Conservation (phyloP, 1,140 invertebrate genomes). For the Agrilus planipennis region DNA sequence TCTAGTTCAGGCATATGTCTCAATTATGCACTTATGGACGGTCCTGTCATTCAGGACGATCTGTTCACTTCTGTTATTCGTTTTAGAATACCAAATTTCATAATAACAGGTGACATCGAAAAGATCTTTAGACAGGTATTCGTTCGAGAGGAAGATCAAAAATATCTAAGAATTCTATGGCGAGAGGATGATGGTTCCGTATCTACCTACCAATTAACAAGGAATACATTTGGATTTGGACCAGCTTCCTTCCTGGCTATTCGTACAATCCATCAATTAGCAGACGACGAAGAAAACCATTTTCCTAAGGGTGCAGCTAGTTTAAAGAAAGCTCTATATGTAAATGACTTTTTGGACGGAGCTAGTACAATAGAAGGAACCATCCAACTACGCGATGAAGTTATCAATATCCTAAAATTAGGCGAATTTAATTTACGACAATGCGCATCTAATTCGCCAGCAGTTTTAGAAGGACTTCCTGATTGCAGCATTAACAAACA, state of each 20-base stretch:
- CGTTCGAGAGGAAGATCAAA: conserved; percentile 21
- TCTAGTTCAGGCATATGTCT: conserved; percentile 17
- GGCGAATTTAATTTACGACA: conserved; percentile 18
- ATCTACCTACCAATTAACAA: no score
- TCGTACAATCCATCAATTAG: conserved; percentile 19
- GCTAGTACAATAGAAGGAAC: conserved; percentile 12
- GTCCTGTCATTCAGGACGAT: conserved; percentile 16
- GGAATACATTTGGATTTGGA: no score
- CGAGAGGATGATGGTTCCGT: no score
- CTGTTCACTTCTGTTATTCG: conserved; percentile 13
- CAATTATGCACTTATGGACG: conserved; percentile 19
- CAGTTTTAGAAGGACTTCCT: conserved; percentile 1
- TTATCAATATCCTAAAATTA: conserved; percentile 5
- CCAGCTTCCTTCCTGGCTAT: conserved; percentile 28
- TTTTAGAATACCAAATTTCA: conserved; percentile 26
- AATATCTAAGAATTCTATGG: conserved; percentile 34
- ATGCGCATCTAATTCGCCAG: conserved; percentile 16
- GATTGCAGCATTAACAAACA: background rate
- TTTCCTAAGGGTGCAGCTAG: conserved; percentile 17
- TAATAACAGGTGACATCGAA: conserved; percentile 24
- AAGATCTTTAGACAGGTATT: conserved; percentile 33
- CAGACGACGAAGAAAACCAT: conserved; percentile 11
- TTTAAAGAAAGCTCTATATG: conserved; percentile 31
- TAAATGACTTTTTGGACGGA: conserved; percentile 34
- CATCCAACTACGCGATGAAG: conserved; percentile 5